A percentile compares a stretch with the other conserved stretches of the same genome.
Conservation (phyloP, 2,797 vertebrate species). For the Typhlichthys subterraneus region DNA sequence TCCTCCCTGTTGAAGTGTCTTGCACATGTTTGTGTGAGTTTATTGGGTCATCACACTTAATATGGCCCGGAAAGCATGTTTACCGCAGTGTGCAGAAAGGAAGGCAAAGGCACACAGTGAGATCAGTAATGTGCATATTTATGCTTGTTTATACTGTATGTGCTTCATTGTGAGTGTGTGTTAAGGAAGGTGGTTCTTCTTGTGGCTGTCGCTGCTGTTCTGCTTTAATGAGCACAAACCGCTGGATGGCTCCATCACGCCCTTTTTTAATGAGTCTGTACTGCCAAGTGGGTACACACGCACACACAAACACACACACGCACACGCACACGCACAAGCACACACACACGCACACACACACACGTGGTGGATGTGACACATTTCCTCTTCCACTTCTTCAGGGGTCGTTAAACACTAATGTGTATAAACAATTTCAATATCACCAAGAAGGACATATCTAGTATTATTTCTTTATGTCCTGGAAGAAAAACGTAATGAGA, state of each 20-base stretch:
- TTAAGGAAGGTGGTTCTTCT: conserved; percentile 9
- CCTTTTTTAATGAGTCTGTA: conserved; percentile 76
- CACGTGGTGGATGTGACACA: conserved; percentile 50
- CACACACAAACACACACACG: conserved; percentile 3
- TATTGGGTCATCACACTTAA: conserved; percentile 52
- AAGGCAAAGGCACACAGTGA: conserved; percentile 46
- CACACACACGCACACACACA: neutral
- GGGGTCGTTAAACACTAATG: conserved; percentile 48
- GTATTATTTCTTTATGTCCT: conserved; percentile 17
- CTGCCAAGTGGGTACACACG: conserved; percentile 67
- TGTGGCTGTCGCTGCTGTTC: conserved; percentile 59
- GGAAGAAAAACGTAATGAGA: too few relatives aligned
- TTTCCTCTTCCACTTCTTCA: conserved; percentile 57
- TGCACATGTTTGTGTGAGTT: conserved; percentile 34
- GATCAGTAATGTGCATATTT: conserved; percentile 42
- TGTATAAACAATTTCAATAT: conserved; percentile 38
- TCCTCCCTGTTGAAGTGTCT: conserved; percentile 25
- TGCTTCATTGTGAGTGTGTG: conserved; percentile 46
- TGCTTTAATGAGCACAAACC: conserved; percentile 69
- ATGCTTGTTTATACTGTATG: conserved; percentile 34
- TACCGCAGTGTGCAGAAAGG: conserved; percentile 33
- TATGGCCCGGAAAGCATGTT: conserved; percentile 35
- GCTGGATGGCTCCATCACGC: conserved; percentile 62
- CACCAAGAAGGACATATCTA: conserved; percentile 43
- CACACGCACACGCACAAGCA: neutral